Conservation (phyloP, 2,888 invertebrate species). For the Hartigia nigra region DNA sequence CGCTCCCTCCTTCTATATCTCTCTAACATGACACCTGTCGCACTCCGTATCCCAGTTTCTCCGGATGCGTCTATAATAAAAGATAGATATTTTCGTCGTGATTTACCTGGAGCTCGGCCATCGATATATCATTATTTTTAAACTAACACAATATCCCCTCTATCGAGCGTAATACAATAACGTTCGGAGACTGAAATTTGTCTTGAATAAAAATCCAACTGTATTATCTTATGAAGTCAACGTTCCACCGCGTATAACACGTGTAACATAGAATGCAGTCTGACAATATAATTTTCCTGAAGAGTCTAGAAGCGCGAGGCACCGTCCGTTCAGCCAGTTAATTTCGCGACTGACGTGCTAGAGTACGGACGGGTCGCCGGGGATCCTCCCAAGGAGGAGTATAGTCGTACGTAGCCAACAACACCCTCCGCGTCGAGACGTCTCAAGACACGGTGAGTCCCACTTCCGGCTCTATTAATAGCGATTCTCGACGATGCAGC, state of each 20-base stretch:
- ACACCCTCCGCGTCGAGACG: conserved; percentile 7
- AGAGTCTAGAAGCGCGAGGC: neutral
- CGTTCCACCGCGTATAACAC: neutral
- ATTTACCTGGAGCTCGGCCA: conserved; percentile 50
- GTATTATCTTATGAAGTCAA: neutral
- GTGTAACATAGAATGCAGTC: neutral
- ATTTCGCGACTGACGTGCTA: neutral
- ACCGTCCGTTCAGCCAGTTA: neutral
- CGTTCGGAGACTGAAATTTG: neutral
- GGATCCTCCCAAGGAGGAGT: neutral
- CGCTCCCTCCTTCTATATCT: no score
- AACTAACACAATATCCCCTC: neutral
- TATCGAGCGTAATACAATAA: neutral
- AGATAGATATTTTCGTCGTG: neutral
- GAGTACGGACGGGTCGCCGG: neutral
- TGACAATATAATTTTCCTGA: neutral
- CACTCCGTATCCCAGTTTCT: neutral
- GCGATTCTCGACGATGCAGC: conserved; percentile 28
- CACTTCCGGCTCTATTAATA: conserved; percentile 47
- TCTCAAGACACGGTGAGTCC: conserved; percentile 14
- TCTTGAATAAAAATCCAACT: neutral
- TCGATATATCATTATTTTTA: conserved; percentile 44
- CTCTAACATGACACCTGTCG: neutral
- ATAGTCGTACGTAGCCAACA: conserved; percentile 4
- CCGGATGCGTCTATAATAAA: neutral